These are phyloP conservation scores for Lagopus muta DNA, from an alignment of 2,113 vertebrate species.

Conservation along the genomic window DNA sequence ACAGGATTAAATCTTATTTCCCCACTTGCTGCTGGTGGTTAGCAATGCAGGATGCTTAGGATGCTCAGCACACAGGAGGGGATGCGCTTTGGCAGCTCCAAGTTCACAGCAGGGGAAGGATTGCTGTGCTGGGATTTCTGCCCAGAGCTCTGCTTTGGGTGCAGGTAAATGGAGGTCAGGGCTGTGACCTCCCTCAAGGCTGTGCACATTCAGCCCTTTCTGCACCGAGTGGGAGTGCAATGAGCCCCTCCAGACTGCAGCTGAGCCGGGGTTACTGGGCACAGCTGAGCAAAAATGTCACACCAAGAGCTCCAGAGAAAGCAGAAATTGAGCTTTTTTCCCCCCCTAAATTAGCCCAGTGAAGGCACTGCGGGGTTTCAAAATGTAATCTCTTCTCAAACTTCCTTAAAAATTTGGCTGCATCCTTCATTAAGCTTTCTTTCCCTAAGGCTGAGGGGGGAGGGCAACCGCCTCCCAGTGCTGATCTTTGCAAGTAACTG, in stretches of 20 bases:
- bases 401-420: conserved; percentile 62
- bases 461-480: conserved; percentile 6
- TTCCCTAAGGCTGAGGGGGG: not conserved
- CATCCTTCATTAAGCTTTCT: not conserved
- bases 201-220: not conserved
- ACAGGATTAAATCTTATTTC: not conserved
- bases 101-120: rapidly evolving
- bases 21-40: not conserved
- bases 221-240: not conserved
- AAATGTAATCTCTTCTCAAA: conserved; percentile 54
- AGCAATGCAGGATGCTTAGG: not conserved
- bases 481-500: not conserved
- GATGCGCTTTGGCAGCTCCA: not conserved
- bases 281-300: not conserved
- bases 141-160: not conserved
- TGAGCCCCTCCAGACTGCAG: not conserved
- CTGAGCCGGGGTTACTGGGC: not conserved
- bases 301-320: not conserved
- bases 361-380: conserved; percentile 40
- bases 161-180: not conserved
- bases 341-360: conserved; percentile 20
- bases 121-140: not conserved
- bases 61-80: not conserved
- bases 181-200: not conserved
- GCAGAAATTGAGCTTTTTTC: not conserved